phyloP scores from a whole-genome alignment of 1,140 invertebrate species.

The Andrena cerasifolii region DNA sequence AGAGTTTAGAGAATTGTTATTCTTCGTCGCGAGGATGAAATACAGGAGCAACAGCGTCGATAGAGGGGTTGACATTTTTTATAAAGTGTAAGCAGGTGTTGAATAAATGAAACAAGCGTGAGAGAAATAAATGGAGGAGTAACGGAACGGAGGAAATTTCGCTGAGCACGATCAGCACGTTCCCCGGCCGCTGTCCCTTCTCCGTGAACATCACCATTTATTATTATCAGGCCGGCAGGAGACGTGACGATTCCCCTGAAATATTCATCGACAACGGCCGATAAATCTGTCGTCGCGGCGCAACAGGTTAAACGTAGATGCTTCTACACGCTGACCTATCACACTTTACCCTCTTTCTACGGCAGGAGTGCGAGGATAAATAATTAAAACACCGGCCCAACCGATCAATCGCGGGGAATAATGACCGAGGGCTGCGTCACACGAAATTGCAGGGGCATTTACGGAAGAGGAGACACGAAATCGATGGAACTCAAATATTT shows the following conservation, averaged over 20 bases:
- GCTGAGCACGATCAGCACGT: too few species aligned
- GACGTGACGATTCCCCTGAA: conserved; percentile 48
- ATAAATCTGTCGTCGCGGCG: conserved; percentile 63
- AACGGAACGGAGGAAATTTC: too few species aligned
- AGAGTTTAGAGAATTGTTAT: too few species aligned
- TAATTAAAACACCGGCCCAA: conserved; percentile 34
- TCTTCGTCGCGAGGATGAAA: too few species aligned
- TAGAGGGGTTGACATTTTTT: too few species aligned
- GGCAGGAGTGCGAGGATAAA: conserved; percentile 51
- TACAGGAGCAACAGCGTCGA: too few species aligned
- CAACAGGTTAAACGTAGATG: conserved; percentile 67
- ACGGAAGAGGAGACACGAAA: too few species aligned
- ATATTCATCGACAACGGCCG: conserved; percentile 63
- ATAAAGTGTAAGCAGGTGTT: too few species aligned
- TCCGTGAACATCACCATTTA: conserved; percentile 6
- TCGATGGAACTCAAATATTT: too few species aligned
- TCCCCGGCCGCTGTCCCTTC: neutral
- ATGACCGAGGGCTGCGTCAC: neutral
- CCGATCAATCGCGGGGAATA: conserved; percentile 16
- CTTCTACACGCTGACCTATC: conserved; percentile 38
- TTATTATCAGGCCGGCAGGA: conserved; percentile 38
- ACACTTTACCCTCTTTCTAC: conserved; percentile 46
- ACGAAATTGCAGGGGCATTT: too few species aligned
- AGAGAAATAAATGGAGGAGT: too few species aligned
- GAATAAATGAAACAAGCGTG: too few species aligned